These are phyloP conservation scores for Achatina immaculata DNA, from an alignment of 1,140 invertebrate genomes.

Conservation along the genomic window DNA sequence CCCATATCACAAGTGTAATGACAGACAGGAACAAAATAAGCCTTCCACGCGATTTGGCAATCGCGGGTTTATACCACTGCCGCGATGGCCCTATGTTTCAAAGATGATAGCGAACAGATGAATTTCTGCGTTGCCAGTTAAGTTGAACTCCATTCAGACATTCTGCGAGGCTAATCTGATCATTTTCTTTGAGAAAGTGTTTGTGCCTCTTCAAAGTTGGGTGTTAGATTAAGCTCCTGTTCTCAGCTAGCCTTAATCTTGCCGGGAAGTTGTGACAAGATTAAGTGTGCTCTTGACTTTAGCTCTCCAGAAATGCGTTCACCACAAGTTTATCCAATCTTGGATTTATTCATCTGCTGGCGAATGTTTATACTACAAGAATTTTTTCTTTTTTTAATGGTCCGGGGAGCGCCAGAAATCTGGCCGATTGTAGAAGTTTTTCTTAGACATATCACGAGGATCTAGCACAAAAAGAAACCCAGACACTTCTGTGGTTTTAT, in stretches of 20 bases:
- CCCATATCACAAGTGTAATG: conserved; percentile 21
- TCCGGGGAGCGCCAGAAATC: too few relatives aligned
- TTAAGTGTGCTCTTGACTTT: not conserved
- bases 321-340: too few relatives aligned
- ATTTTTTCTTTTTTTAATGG: too few relatives aligned
- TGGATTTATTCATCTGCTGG: too few relatives aligned
- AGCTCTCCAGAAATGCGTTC: too few relatives aligned
- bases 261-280: not conserved
- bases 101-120: not conserved
- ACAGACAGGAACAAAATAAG: not conserved
- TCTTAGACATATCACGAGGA: not conserved
- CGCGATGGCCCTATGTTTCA: not conserved
- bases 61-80: conserved; percentile 8
- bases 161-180: not conserved
- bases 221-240: not conserved
- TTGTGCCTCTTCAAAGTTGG: not conserved
- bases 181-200: not conserved
- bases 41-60: conserved; percentile 16
- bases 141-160: not conserved
- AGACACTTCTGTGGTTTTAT: too few relatives aligned
- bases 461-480: not conserved
- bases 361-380: too few relatives aligned
- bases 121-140: not conserved
- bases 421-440: too few relatives aligned
- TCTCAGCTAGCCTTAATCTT: not conserved